Conservation (phyloP, 2,888 invertebrate species). For the Achlya flavicornis region DNA sequence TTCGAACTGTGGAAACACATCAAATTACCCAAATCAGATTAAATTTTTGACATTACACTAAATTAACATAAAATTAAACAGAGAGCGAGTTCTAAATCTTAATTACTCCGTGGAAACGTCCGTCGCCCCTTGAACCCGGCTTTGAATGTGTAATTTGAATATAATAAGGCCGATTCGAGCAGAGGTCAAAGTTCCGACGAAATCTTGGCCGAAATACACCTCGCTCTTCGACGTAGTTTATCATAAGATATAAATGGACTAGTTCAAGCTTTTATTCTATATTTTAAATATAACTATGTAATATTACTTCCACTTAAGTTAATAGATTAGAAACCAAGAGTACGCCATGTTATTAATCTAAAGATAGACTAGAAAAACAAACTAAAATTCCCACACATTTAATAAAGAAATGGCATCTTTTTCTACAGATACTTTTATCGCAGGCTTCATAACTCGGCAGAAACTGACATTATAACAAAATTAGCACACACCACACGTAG, state of each 20-base stretch:
- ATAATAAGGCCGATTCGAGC: constrained; percentile 23
- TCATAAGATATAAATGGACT: background rate
- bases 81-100: constrained; percentile 29
- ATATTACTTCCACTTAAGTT: background rate
- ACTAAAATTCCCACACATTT: too few relatives aligned
- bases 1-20: background rate
- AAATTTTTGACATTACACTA: constrained; percentile 12
- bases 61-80: constrained; percentile 24
- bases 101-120: constrained; percentile 35
- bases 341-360: too few relatives aligned
- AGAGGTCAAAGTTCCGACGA: constrained; percentile 28
- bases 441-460: constrained; percentile 20
- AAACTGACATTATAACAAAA: constrained; percentile 37
- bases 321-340: too few relatives aligned
- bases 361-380: too few relatives aligned
- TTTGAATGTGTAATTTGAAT: constrained; percentile 41
- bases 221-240: background rate
- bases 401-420: background rate
- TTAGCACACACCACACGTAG: constrained; percentile 43
- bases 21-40: background rate
- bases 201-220: constrained; percentile 18
- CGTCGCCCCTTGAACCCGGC: constrained; percentile 21
- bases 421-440: background rate
- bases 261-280: background rate
- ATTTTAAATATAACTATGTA: background rate